Conservation (phyloP, 2,888 invertebrate species). For the Dicyrtomina minuta region DNA sequence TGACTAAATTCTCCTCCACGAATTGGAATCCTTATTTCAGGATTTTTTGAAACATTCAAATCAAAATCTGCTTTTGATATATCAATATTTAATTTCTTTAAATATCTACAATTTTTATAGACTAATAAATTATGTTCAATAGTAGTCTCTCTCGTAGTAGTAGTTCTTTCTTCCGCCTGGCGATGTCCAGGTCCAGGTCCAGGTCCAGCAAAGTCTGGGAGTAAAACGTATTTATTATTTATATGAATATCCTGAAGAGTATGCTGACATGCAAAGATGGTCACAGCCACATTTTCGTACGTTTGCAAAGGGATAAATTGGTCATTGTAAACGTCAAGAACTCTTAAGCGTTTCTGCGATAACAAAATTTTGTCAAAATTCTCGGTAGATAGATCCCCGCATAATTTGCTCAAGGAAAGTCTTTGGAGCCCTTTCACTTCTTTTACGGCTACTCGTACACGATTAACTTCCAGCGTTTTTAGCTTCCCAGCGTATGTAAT, state of each 20-base stretch:
- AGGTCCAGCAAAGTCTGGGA: background rate
- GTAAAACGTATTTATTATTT: background rate
- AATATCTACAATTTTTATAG: background rate
- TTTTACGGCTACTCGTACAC: background rate
- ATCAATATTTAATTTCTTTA: slow-evolving; percentile 11
- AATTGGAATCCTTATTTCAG: too few species aligned
- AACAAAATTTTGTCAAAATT: background rate
- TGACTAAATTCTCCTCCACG: slow-evolving; percentile 3
- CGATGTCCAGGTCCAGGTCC: background rate
- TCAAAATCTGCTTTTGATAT: slow-evolving; percentile 1
- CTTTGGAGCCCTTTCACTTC: background rate
- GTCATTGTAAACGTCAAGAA: background rate
- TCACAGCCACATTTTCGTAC: background rate
- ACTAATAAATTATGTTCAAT: slow-evolving; percentile 1
- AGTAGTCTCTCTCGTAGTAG: too few species aligned
- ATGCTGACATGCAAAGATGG: background rate
- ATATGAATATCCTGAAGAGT: background rate
- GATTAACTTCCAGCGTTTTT: slow-evolving; percentile 6
- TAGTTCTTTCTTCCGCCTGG: background rate
- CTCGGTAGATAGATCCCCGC: background rate
- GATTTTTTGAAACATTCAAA: too few species aligned
- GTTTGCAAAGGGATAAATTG: background rate
- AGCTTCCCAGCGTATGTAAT: background rate
- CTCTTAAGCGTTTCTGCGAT: background rate
- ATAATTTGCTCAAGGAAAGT: background rate